Conservation (phyloP, 2,888 invertebrate species). For the Callinectes sapidus region DNA sequence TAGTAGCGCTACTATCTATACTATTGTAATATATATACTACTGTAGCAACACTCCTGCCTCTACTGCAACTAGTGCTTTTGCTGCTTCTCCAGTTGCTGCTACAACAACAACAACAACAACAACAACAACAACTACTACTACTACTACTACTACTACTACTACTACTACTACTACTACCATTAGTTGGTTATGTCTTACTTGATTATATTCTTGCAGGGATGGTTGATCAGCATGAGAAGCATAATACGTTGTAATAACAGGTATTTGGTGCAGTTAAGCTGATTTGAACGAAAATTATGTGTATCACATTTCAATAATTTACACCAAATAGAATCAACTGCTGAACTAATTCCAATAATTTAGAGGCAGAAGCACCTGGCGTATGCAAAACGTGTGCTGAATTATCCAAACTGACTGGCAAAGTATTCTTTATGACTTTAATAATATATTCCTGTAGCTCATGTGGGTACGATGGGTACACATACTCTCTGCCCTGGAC, state of each 20-base stretch:
- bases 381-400: background rate
- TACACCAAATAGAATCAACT: background rate
- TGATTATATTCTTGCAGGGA: background rate
- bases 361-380: background rate
- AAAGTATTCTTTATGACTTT: background rate
- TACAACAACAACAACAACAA: background rate
- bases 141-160: constrained; percentile 15
- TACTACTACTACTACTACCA: background rate
- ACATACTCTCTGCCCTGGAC: background rate
- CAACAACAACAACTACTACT: background rate
- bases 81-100: background rate
- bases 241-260: background rate
- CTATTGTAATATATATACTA: no score
- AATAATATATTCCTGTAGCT: background rate
- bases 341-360: background rate
- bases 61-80: background rate
- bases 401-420: background rate
- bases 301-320: background rate
- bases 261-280: background rate
- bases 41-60: background rate
- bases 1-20: no score
- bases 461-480: no score
- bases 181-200: background rate
- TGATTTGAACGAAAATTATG: background rate
- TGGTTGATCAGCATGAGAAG: background rate